Evolutionary conservation across 2,797 vertebrate genomes (phyloP).

Genomic region (Pagetopsis macropterus): DNA sequence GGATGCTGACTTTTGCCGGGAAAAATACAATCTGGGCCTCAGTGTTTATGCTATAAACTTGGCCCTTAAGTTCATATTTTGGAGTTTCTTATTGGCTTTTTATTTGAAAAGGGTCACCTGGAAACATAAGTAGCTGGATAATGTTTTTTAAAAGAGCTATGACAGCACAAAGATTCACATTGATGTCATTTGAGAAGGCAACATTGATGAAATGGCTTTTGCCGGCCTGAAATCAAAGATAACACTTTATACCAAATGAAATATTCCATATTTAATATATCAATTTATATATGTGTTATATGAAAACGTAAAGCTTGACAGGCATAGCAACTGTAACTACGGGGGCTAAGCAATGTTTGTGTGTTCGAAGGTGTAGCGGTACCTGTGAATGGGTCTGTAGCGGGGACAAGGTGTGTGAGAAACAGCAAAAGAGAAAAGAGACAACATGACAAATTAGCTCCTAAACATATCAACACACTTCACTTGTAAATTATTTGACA

Average conservation of each 20-base stretch:
- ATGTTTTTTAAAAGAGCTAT: neutral
- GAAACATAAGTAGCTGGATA: neutral
- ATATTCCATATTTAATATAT: neutral
- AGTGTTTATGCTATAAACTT: neutral
- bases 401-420: slow-evolving; percentile 37
- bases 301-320: neutral
- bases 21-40: too few species aligned
- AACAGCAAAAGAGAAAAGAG: slow-evolving; percentile 36
- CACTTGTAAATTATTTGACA: slow-evolving; percentile 33
- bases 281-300: neutral
- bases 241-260: too few species aligned
- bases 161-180: too few species aligned
- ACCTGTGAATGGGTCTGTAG: slow-evolving; percentile 81
- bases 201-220: neutral
- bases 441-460: slow-evolving; percentile 47
- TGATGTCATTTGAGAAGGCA: neutral
- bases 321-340: neutral
- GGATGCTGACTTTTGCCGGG: neutral
- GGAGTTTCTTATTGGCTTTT: neutral
- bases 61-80: neutral
- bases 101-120: neutral
- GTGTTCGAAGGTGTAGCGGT: slow-evolving; percentile 30
- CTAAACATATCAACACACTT: slow-evolving; percentile 10
- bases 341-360: neutral
- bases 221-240: neutral